Evolutionary conservation across 2,888 invertebrate genomes (phyloP).

Genomic region (Shargacucullia verbasci): DNA sequence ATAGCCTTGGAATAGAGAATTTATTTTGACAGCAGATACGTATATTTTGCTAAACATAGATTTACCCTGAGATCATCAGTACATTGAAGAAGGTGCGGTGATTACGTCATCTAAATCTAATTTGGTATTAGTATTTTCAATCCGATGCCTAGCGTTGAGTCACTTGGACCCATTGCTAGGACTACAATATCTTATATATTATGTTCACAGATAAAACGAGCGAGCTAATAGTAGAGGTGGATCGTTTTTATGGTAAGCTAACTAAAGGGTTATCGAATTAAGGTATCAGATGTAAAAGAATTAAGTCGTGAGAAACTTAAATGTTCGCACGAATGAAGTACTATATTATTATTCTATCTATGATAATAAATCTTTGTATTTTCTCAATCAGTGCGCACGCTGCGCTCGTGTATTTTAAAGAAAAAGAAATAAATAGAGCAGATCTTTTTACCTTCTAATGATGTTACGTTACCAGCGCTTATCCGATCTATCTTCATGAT

Average conservation of each 20-base stretch:
- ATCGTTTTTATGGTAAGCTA: constrained; percentile 18
- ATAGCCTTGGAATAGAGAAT: constrained; percentile 7
- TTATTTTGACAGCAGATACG: constrained; percentile 35
- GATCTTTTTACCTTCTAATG: constrained; percentile 18
- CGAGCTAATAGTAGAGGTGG: constrained; percentile 5
- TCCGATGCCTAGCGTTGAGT: constrained; percentile 31
- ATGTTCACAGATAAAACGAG: constrained; percentile 17
- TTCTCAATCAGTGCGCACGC: constrained; percentile 12
- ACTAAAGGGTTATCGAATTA: constrained; percentile 36
- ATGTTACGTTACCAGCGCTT: neutral
- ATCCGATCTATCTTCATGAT: constrained; percentile 25
- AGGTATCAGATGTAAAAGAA: constrained; percentile 11
- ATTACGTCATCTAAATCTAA: constrained; percentile 47
- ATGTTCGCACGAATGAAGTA: constrained; percentile 25
- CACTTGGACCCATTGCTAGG: constrained; percentile 16
- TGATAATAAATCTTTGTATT: constrained; percentile 22
- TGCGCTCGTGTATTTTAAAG: constrained; percentile 5
- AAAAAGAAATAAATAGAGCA: constrained; percentile 27
- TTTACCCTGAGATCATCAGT: constrained; percentile 47
- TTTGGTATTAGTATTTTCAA: constrained; percentile 27
- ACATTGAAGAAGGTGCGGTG: constrained; percentile 31
- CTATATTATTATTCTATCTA: constrained; percentile 19
- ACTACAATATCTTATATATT: constrained; percentile 15
- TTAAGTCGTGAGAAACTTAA: constrained; percentile 35
- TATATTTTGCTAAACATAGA: constrained; percentile 31